Base-by-base conservation (phyloP, 1,140 invertebrate genomes). In the Drosophila athabasca region DNA sequence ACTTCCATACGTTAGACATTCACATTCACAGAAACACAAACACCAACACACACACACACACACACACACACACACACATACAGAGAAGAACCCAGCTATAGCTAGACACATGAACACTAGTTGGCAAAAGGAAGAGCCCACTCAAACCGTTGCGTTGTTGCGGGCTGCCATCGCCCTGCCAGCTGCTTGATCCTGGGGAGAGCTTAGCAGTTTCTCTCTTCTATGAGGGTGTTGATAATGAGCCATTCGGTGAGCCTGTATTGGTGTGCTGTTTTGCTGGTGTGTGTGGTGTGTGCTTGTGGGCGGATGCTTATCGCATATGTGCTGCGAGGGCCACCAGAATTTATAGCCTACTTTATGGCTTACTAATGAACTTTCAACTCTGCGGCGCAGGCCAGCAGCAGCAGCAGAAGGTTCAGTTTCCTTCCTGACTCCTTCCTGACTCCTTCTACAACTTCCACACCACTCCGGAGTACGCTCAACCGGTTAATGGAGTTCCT, bases 291-390 rank as follows among this genome's bases (percentile, higher is more conserved):
- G 50, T 50, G 45, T 50, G 65, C 57, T 57, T 43, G 61, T 57
- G 57, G 59, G 76, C 76, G 57, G 50, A 59, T 49, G 60, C 64
- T 58, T 82, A 60, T 76, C 71, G 19, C 53, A 66, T 55, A 39
- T 39, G 35, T 4, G 11, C 50, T 44, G 57, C 71, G 80, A 50
- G 71, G 61, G 44, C 62, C 62, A 44, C 75, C 54, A 62, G 62
- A 79, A 87, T 87, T 87, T 87, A 87, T 87, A 82, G 83, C 79
- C 83, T 82, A 79, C 83, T 88, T 87, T 87, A 87, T 88, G 82
- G 82, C 82, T 87, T 87, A 87, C 82, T 87, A 87, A 87, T 87
- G 82, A 87, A 87, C 82, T 87, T 87, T 87, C 82, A 87, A 88
- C 82, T 87, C 79, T 62, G 59, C 48, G 41, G 17, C 29, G 11